Evolutionary conservation across 2,888 invertebrate species (phyloP), one percentile per base, ranked within the genome.

Genomic region (Dastarcus helophoroides): DNA sequence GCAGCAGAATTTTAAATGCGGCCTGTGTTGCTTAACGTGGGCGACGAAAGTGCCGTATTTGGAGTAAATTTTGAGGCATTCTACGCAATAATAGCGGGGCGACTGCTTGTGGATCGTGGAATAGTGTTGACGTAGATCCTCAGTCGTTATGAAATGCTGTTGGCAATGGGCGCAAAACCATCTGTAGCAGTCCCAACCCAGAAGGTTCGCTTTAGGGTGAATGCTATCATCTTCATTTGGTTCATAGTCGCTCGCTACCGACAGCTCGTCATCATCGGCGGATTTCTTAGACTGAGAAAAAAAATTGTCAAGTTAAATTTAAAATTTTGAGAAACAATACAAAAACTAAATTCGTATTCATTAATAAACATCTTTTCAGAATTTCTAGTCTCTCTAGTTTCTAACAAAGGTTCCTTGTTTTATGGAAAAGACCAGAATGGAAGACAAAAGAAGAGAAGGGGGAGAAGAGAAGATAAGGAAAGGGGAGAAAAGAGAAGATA

Each of bases 21-120:
- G 68, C 39, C 72, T 65, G 51, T 79, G 79, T 26, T 26, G 9
- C 32, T 37, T 45, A 13, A 76, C 71, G 54, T 79, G 79, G 31
- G 69, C 68, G 4, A 79, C 51, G 50, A 79, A 79, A 3, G 68
- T 65, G 35, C 65, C 63, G 53, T 76, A 77, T 46, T 72, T 71
- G 23, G 69, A 67, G 40, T 68, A 69, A 8, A 72, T 65, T 42
- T 71, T 71, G 24, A 73, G 71, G 49, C 79, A 79, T 45, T 78
- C 74, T 11, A 72, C 67, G 49, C 79, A 80, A 46, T 69, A 65
- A 44, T 74, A 79, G 4, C 73, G 71, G 1, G 70, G 64, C 37
- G 71, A 67, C 43, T 74, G 73, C 24, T 71, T 70, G 43, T 79
- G 79, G 1, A 70, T 67, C 4, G 64, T 58, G 38, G 69, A 67